A percentile compares a stretch with the other conserved stretches of the same genome.
phyloP scores from a whole-genome alignment of 2,888 invertebrate species.

The Nycteola revayana region DNA sequence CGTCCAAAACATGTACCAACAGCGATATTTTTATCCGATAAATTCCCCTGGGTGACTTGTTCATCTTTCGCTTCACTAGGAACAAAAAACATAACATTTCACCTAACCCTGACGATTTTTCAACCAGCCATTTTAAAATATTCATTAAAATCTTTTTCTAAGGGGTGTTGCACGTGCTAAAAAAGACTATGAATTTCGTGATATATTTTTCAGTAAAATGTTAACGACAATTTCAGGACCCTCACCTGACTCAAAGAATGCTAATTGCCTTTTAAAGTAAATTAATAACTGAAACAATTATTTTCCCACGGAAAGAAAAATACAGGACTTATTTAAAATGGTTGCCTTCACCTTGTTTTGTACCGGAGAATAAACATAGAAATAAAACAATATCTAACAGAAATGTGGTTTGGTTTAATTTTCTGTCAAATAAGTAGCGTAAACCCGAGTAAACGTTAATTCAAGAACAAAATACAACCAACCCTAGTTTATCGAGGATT shows the following conservation, averaged over 20 bases:
- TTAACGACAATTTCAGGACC: conserved; percentile 51
- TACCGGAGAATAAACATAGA: too few species aligned
- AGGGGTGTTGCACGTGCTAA: conserved; percentile 39
- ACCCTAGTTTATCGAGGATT: too few species aligned
- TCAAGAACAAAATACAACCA: too few species aligned
- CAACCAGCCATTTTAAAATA: conserved; percentile 44
- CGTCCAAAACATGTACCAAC: conserved; percentile 12
- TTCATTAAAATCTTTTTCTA: conserved; percentile 51
- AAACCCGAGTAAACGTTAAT: too few species aligned
- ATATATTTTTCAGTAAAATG: conserved; percentile 50
- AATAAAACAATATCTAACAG: too few species aligned
- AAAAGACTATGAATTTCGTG: conserved; percentile 56
- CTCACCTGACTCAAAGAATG: conserved; percentile 48
- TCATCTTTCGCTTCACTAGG: conserved; percentile 43
- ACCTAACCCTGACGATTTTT: conserved; percentile 24
- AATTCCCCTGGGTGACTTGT: conserved; percentile 43
- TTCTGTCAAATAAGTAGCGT: too few species aligned
- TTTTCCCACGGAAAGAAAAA: conserved; percentile 17
- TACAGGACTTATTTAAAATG: conserved; percentile 15
- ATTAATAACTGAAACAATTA: conserved; percentile 38
- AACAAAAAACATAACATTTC: conserved; percentile 36
- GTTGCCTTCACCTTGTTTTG: conserved; percentile 1
- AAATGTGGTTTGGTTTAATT: too few species aligned
- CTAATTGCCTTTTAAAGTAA: conserved; percentile 50
- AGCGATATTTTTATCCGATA: conserved; percentile 42